Conservation (phyloP, 2,797 vertebrate species). For the Sphenopsis melanotis region DNA sequence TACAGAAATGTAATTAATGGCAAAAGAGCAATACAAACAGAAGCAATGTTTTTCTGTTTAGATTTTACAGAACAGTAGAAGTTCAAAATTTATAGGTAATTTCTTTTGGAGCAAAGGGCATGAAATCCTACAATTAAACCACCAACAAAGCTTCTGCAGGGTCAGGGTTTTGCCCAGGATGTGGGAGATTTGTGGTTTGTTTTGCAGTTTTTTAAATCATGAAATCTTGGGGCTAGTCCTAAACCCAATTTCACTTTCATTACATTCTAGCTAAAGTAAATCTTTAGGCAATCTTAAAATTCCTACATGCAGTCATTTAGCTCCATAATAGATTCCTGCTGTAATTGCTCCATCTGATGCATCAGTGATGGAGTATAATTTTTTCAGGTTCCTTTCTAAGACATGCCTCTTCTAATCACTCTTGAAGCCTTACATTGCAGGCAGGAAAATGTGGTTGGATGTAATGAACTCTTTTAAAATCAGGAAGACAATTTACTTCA, state of each 20-base stretch:
- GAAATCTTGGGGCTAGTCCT: background rate
- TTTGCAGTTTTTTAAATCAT: background rate
- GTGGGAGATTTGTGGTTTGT: fast-evolving
- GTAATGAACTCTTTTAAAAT: conserved; percentile 9
- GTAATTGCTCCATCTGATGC: background rate
- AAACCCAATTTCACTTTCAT: background rate
- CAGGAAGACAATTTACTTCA: background rate
- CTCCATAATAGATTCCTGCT: background rate
- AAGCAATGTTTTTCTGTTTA: fast-evolving
- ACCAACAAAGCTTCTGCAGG: background rate
- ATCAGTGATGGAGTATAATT: background rate
- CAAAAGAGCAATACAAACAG: background rate
- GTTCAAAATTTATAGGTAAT: background rate
- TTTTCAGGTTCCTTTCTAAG: background rate
- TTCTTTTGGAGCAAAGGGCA: background rate
- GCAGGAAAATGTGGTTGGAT: background rate
- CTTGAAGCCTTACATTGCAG: background rate
- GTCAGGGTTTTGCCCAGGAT: background rate
- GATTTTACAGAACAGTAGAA: background rate
- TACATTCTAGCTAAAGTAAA: background rate
- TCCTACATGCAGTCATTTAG: background rate
- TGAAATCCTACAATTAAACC: background rate
- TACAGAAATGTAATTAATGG: background rate
- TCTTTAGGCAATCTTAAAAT: background rate
- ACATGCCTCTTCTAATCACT: background rate